Evolutionary conservation across 2,888 invertebrate genomes (phyloP).

Genomic region (Podabrus alpinus): DNA sequence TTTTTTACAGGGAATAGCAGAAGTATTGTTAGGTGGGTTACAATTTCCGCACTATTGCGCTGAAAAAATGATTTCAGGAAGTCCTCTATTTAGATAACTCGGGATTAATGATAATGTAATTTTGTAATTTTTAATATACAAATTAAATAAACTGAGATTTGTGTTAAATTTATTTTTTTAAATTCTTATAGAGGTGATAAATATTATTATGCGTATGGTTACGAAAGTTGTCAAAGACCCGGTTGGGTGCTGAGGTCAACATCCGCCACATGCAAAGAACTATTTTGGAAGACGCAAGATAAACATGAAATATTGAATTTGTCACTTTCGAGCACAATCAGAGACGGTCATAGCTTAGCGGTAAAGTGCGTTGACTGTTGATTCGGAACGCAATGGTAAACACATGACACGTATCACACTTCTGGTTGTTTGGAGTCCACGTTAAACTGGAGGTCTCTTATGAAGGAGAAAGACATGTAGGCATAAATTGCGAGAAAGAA

Average conservation of each 20-base stretch:
- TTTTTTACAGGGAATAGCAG: conserved; percentile 66
- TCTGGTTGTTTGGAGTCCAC: too few species aligned
- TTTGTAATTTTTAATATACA: background rate
- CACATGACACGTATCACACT: too few species aligned
- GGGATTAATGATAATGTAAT: background rate
- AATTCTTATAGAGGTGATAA: background rate
- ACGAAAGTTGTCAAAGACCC: background rate
- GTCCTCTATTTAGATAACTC: conserved; percentile 53
- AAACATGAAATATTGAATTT: background rate
- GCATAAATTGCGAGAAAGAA: too few species aligned
- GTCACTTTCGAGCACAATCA: too few species aligned
- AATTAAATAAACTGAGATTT: background rate
- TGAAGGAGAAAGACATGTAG: too few species aligned
- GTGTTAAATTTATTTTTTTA: background rate
- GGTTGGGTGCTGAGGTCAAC: background rate
- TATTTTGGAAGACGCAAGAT: background rate
- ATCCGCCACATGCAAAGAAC: background rate
- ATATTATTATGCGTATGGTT: background rate
- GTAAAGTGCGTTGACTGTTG: too few species aligned
- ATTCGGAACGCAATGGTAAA: too few species aligned
- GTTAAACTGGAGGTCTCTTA: too few species aligned
- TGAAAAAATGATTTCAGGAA: conserved; percentile 69
- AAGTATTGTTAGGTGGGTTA: conserved; percentile 67
- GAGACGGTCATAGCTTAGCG: too few species aligned
- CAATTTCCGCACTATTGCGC: conserved; percentile 76